Percentiles rank a stretch among this genome's conserved stretches.
Conservation (phyloP, 2,113 vertebrate genomes). For the Ptilorrhoa leucosticta region DNA sequence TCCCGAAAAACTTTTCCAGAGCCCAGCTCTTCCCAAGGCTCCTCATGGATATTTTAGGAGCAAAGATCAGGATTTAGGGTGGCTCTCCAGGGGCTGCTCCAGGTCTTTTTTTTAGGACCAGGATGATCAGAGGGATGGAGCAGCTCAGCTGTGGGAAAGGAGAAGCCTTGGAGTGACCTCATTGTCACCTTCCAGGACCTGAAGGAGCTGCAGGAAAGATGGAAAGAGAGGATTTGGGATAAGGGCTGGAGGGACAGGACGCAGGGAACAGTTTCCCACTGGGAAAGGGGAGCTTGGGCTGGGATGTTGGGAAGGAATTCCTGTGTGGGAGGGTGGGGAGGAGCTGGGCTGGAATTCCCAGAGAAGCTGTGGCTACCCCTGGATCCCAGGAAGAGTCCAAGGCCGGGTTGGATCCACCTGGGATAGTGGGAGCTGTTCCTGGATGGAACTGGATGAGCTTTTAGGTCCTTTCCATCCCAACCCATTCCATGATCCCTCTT, state of each 20-base stretch:
- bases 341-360: background rate
- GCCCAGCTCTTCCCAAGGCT: background rate
- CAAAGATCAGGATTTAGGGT: background rate
- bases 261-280: background rate
- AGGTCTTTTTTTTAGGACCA: rapidly evolving
- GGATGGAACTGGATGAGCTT: background rate
- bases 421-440: rapidly evolving
- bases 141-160: background rate
- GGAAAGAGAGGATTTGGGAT: background rate
- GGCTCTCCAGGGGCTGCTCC: too few relatives aligned
- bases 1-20: background rate
- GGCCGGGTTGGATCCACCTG: background rate
- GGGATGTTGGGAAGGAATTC: background rate
- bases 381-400: background rate
- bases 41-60: background rate
- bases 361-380: background rate
- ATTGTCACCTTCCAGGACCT: background rate
- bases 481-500: background rate
- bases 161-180: too few relatives aligned
- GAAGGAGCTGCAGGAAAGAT: background rate
- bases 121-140: background rate
- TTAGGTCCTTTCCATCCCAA: background rate
- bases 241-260: background rate
- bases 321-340: background rate
- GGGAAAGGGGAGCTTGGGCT: background rate